A percentile compares a stretch with the other conserved stretches of the same genome.
Conservation (phyloP, 2,888 invertebrate genomes). For the Zaprionus obscuricornis region DNA sequence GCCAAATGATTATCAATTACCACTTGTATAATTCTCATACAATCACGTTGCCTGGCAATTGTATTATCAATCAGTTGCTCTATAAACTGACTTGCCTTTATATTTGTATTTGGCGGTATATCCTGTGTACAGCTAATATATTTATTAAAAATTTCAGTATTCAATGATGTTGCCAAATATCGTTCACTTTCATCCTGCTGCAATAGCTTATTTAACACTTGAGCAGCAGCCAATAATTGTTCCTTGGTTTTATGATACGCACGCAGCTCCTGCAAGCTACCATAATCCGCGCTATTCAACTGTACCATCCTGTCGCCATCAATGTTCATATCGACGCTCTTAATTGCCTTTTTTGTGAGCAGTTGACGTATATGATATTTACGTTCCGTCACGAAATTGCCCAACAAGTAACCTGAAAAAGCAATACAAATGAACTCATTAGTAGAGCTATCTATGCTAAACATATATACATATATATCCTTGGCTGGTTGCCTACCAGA, state of each 20-base stretch:
- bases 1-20: slow-evolving; percentile 80
- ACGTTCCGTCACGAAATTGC: slow-evolving; percentile 83
- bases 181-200: slow-evolving; percentile 73
- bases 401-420: slow-evolving; percentile 81
- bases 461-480: slow-evolving; percentile 5
- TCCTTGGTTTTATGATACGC: slow-evolving; percentile 80
- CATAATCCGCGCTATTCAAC: slow-evolving; percentile 77
- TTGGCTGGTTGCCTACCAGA: slow-evolving; percentile 70
- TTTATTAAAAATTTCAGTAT: slow-evolving; percentile 81
- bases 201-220: slow-evolving; percentile 70
- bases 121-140: slow-evolving; percentile 82
- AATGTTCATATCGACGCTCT: slow-evolving; percentile 33
- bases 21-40: slow-evolving; percentile 79
- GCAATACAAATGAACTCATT: slow-evolving; percentile 48
- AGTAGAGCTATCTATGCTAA: slow-evolving; percentile 25
- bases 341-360: slow-evolving; percentile 68
- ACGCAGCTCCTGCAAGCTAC: slow-evolving; percentile 79
- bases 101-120: slow-evolving; percentile 80
- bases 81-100: slow-evolving; percentile 79
- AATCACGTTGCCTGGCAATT: slow-evolving; percentile 79
- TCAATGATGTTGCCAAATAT: slow-evolving; percentile 79
- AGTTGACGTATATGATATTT: slow-evolving; percentile 79
- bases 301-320: slow-evolving; percentile 59
- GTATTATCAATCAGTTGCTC: slow-evolving; percentile 81
- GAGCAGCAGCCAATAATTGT: slow-evolving; percentile 74